Evolutionary conservation across 2,797 vertebrate species (phyloP).

Genomic region (Tragopan temminckii): DNA sequence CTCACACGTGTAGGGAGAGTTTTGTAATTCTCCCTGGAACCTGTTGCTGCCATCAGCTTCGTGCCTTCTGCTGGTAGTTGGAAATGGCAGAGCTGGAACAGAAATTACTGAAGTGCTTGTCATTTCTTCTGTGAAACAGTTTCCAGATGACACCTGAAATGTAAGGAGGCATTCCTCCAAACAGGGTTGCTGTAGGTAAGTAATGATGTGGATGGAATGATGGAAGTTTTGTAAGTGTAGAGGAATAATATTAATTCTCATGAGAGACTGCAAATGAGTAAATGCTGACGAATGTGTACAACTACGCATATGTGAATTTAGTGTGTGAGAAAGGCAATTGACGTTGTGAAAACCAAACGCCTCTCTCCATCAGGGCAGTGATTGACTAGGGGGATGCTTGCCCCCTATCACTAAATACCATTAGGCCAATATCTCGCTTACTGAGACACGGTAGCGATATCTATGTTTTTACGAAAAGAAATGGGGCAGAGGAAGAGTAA

Average conservation of each 20-base stretch:
- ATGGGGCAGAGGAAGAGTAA: background rate
- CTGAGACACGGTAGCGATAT: rapidly evolving
- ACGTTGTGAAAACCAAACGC: slow-evolving; percentile 12
- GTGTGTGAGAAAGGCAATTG: slow-evolving; percentile 29
- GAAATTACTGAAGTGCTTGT: slow-evolving; percentile 8
- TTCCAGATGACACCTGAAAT: slow-evolving; percentile 56
- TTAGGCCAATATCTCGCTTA: rapidly evolving
- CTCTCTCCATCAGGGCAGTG: background rate
- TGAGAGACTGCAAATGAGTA: slow-evolving; percentile 42
- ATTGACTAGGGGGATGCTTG: background rate
- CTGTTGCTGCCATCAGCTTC: background rate
- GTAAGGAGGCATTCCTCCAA: slow-evolving; percentile 36
- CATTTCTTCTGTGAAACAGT: slow-evolving; percentile 43
- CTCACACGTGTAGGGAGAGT: background rate
- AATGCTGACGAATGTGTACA: slow-evolving; percentile 39
- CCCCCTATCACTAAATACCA: background rate
- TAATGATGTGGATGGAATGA: slow-evolving; percentile 23
- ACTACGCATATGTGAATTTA: background rate
- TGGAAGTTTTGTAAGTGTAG: slow-evolving; percentile 20
- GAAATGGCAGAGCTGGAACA: background rate
- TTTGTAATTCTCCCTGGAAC: background rate
- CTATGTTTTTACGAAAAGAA: background rate
- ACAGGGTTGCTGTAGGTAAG: slow-evolving; percentile 11
- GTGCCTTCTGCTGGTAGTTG: background rate
- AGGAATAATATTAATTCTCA: slow-evolving; percentile 53